Evolutionary conservation across 2,888 invertebrate genomes (phyloP), one percentile per base, ranked within the genome.

Genomic region (Drosophila emarginata): DNA sequence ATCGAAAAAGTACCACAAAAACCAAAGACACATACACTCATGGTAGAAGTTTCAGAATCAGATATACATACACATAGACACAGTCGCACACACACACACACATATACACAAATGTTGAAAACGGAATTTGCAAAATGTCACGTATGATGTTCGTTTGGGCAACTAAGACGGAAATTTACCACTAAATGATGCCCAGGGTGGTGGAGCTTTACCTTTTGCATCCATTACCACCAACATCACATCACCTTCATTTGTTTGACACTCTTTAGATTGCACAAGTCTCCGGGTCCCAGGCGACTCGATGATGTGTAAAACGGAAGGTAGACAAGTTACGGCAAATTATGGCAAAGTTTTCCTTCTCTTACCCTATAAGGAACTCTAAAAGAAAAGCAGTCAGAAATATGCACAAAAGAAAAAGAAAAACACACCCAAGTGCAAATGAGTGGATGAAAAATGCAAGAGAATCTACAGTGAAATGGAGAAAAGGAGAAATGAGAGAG

Each of bases 71-170:
- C 21, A n/a, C n/a, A n/a, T n/a, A n/a, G n/a, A n/a, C n/a, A n/a
- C n/a, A n/a, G n/a, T n/a, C n/a, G 12, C 50, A 28, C 50, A 36
- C 51, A 40, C 53, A 3, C 39, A 9, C 45, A 45, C 28, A 36
- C 54, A 63, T 64, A 69, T 77, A 77, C 71, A 65, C 67, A 73
- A 78, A 78, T 77, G 73, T 76, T 67, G 68, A 76, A 82, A 84
- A 67, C 72, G 75, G 77, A 84, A 87, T 84, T 78, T 66, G 64
- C 74, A 84, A 84, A 84, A 84, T 84, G 87, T 84, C 87, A 84
- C 87, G 84, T 84, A 76, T 83, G 80, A 75, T 73, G 80, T 70
- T 80, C 82, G 80, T 72, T 45, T 78, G 78, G 77, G 77, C 75
- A 83, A 86, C 76, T 77, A 80, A 82, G 86, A 72, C 61, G 76